Base-by-base conservation (phyloP, 64 coral and sea anemone species). In the Catalaphyllia jardinei region DNA sequence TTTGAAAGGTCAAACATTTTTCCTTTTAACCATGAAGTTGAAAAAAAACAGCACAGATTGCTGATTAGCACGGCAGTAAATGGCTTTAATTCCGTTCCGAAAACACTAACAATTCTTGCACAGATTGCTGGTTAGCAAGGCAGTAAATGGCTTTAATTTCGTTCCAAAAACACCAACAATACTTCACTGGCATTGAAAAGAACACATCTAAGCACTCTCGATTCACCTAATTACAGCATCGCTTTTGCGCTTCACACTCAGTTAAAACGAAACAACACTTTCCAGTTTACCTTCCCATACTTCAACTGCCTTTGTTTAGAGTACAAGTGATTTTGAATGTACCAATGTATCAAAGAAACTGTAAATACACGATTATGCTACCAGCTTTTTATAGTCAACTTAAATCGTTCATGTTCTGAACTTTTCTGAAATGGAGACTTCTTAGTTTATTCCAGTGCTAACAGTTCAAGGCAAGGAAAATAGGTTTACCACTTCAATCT, bases 401-500 rank as follows among this genome's bases (percentile, higher is more conserved):
- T 11, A 11, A 7, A 69, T 25, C 65, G 65, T 69, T 27, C 65
- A 57, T 57, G 54, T 57, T 0, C 54, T 57, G 54, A 14, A 57
- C 54, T 57, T 15, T 57, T 9, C 8, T 54, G 8, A 54, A 54
- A 54, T 54, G 52, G 52, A 54, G 13, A 54, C 52, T 54, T n/a
- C n/a, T n/a, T n/a, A n/a, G n/a, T 55, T 55, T 15, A 14, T 57
- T 57, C 15, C 54, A 57, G 54, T 16, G 12, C 15, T 14, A 57
- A 57, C 15, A 5, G 65, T 69, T 69, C 22, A n/a, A 69, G 65
- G 24, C 22, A 69, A 27, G 25, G 25, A 69, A 27, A 28, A 31
- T 61, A 14, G 25, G 55, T 54, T 80, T 60, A 22, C 78, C 12
- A 38, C 31, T 78, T 88, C 74, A 88, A 25, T 74, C 74, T 22